phyloP scores from a whole-genome alignment of 2,888 invertebrate species.

The Agrilus biguttatus region DNA sequence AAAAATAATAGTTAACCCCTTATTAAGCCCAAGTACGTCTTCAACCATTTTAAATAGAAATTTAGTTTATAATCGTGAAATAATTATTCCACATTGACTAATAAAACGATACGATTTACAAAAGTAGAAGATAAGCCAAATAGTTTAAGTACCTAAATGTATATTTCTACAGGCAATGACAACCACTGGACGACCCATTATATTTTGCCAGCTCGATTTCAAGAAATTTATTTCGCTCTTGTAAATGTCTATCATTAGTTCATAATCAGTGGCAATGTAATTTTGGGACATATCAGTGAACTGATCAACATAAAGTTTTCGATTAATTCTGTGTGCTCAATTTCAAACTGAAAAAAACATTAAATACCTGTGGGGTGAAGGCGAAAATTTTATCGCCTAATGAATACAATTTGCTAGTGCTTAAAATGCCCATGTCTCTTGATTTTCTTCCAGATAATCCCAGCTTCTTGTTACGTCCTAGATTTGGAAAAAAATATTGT shows the following conservation, averaged over 20 bases:
- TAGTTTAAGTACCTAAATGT: conserved; percentile 60
- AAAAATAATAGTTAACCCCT: too few species aligned
- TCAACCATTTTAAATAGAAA: too few species aligned
- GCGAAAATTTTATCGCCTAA: conserved; percentile 92
- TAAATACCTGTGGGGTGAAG: conserved; percentile 89
- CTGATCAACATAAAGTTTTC: conserved; percentile 33
- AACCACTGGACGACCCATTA: conserved; percentile 91
- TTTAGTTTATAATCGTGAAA: too few species aligned
- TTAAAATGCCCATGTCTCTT: conserved; percentile 90
- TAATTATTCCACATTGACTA: too few species aligned
- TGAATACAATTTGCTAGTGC: conserved; percentile 95
- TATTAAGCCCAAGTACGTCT: too few species aligned
- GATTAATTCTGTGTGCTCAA: conserved; percentile 2
- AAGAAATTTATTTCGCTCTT: conserved; percentile 95
- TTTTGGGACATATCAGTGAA: conserved; percentile 95
- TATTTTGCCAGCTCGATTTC: conserved; percentile 96
- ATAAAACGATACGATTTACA: background rate
- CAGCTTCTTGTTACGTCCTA: conserved; percentile 86
- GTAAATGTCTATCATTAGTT: conserved; percentile 94
- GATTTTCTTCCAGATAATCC: conserved; percentile 90
- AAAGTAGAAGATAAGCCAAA: background rate
- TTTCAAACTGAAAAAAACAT: conserved; percentile 8
- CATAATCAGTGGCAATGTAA: conserved; percentile 97
- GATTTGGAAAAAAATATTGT: too few species aligned
- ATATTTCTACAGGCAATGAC: conserved; percentile 78